These are phyloP conservation scores for Gymnosoma rotundatum DNA, from an alignment of 2,888 invertebrate genomes.

Conservation along the genomic window DNA sequence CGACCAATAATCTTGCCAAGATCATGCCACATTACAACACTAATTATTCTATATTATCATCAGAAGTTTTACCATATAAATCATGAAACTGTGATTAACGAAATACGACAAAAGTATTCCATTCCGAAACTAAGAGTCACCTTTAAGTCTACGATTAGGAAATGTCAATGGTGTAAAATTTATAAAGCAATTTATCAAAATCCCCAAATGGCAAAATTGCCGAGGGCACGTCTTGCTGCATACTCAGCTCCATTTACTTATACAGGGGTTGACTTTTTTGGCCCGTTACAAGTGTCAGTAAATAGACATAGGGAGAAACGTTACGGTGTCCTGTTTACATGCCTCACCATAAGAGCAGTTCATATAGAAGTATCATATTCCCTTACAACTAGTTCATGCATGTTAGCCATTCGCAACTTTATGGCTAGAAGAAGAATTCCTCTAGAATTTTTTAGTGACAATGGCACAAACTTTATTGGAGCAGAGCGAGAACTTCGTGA, in stretches of 20 bases:
- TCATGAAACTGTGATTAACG: conserved; percentile 40
- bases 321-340: not conserved
- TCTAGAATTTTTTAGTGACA: no score
- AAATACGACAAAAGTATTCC: no score
- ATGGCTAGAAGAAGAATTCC: not conserved
- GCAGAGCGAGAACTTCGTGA: no score
- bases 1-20: conserved; percentile 61
- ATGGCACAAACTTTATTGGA: no score
- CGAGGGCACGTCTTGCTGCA: conserved; percentile 12
- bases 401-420: no score
- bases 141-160: conserved; percentile 21
- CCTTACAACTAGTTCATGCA: no score
- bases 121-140: conserved; percentile 22
- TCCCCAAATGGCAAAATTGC: conserved; percentile 41
- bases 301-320: not conserved
- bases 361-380: not conserved
- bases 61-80: conserved; percentile 20
- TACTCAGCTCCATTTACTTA: conserved; percentile 12
- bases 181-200: conserved; percentile 10
- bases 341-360: not conserved
- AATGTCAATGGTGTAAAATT: conserved; percentile 45
- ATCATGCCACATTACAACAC: conserved; percentile 13
- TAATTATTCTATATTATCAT: conserved; percentile 40
- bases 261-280: conserved; percentile 43
- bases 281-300: conserved; percentile 38